phyloP scores from a whole-genome alignment of 2,797 vertebrate species.

The Acanthopagrus latus region DNA sequence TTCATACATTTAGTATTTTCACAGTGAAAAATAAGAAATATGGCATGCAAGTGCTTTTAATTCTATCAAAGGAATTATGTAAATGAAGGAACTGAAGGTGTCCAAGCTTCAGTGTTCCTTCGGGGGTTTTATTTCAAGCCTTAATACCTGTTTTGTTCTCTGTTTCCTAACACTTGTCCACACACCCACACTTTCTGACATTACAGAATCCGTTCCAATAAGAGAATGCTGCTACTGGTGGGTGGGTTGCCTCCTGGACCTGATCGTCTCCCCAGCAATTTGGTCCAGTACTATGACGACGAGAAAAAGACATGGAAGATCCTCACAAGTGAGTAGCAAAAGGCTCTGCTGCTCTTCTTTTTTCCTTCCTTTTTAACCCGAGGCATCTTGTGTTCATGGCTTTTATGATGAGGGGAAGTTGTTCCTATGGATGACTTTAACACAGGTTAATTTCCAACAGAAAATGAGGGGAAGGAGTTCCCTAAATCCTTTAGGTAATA shows the following conservation, averaged over 20 bases:
- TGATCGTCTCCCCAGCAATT: slow-evolving; percentile 99
- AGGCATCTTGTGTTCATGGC: slow-evolving; percentile 68
- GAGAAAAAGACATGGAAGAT: slow-evolving; percentile 99
- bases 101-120: slow-evolving; percentile 10
- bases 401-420: slow-evolving; percentile 77
- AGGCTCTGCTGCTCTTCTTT: slow-evolving; percentile 37
- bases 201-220: slow-evolving; percentile 99
- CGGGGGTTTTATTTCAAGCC: slow-evolving; percentile 41
- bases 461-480: slow-evolving; percentile 84
- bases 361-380: slow-evolving; percentile 24
- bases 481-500: slow-evolving; percentile 94
- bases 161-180: slow-evolving; percentile 56
- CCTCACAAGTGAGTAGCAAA: slow-evolving; percentile 95
- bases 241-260: slow-evolving; percentile 99
- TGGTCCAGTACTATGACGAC: slow-evolving; percentile 99
- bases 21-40: slow-evolving; percentile 35
- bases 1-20: slow-evolving; percentile 21
- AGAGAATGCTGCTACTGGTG: slow-evolving; percentile 97
- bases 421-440: slow-evolving; percentile 82
- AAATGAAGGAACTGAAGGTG: slow-evolving; percentile 36
- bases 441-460: slow-evolving; percentile 80
- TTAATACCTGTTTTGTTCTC: slow-evolving; percentile 53
- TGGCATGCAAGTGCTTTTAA: background rate
- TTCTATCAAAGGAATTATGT: slow-evolving; percentile 18
- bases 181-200: slow-evolving; percentile 63